A percentile compares a stretch with the other conserved stretches of the same genome.
These are phyloP conservation scores for Itoplectis maculator DNA, from an alignment of 2,888 invertebrate species.

Conservation along the genomic window DNA sequence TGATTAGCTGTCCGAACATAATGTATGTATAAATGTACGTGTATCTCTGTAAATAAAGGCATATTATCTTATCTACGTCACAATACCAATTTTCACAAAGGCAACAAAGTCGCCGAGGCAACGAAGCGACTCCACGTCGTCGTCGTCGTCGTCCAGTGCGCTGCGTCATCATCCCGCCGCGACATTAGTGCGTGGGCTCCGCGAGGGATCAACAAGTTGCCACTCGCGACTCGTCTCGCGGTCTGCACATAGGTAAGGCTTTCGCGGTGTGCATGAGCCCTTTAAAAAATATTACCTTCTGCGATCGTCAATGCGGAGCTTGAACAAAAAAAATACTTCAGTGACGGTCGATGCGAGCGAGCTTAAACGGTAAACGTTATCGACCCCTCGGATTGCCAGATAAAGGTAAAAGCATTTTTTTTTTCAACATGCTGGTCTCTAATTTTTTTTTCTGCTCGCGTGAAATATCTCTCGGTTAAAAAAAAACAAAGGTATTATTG, in stretches of 20 bases:
- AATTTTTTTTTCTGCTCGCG: neutral
- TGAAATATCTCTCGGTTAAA: no score
- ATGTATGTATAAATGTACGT: slow-evolving; percentile 76
- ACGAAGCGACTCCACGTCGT: slow-evolving; percentile 1
- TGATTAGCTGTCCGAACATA: slow-evolving; percentile 72
- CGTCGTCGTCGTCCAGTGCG: slow-evolving; percentile 23
- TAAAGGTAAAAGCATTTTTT: neutral
- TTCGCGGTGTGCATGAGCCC: neutral
- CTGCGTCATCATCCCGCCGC: slow-evolving; percentile 20
- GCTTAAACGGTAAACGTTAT: neutral
- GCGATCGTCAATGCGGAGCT: slow-evolving; percentile 9
- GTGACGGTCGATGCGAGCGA: neutral
- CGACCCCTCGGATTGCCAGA: neutral
- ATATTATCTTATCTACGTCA: slow-evolving; percentile 75
- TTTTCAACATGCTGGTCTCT: neutral
- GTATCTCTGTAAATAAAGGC: slow-evolving; percentile 78
- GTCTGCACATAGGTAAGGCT: slow-evolving; percentile 44
- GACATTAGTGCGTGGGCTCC: slow-evolving; percentile 18
- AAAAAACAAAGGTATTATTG: neutral
- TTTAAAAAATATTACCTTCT: slow-evolving; percentile 7
- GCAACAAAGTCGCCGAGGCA: slow-evolving; percentile 6
- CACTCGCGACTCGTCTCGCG: slow-evolving; percentile 31
- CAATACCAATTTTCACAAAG: slow-evolving; percentile 57
- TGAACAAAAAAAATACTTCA: neutral
- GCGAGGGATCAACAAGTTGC: slow-evolving; percentile 59